Conservation (phyloP, 2,797 vertebrate genomes). For the Characodon lateralis region DNA sequence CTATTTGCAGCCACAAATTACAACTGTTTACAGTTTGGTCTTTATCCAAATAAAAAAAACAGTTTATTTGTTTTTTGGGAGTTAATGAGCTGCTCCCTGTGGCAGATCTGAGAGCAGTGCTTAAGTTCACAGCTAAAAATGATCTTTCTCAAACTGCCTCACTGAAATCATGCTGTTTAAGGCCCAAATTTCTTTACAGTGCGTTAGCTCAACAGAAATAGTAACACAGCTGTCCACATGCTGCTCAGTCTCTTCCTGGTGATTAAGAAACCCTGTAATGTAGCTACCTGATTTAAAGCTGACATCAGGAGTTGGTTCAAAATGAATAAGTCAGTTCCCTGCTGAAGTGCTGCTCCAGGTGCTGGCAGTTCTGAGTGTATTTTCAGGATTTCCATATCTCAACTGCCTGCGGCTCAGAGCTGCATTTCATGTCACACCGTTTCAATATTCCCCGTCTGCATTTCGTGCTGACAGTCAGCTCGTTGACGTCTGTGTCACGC, state of each 20-base stretch:
- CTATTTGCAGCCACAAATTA: neutral
- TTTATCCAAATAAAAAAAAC: neutral
- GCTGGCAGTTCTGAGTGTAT: slow-evolving; percentile 12
- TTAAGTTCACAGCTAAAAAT: neutral
- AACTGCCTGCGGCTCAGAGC: slow-evolving; percentile 9
- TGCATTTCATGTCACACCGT: slow-evolving; percentile 8
- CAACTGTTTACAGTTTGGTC: neutral
- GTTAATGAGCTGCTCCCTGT: neutral
- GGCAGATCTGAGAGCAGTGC: neutral
- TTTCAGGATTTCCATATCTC: slow-evolving; percentile 4
- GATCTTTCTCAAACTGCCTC: neutral
- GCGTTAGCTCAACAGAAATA: neutral
- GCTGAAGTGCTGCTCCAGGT: slow-evolving; percentile 22
- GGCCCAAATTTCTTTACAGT: neutral
- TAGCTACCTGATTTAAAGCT: slow-evolving; percentile 23
- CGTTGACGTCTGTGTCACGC: neutral
- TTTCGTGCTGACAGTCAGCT: slow-evolving; percentile 5
- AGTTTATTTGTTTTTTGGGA: neutral
- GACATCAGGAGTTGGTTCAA: slow-evolving; percentile 31
- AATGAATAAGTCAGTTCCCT: slow-evolving; percentile 21
- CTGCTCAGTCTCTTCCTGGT: slow-evolving; percentile 9
- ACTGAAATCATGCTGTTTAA: neutral
- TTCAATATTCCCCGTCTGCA: slow-evolving; percentile 11
- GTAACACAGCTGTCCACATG: slow-evolving; percentile 2
- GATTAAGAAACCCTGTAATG: slow-evolving; percentile 26